Evolutionary conservation across 1,140 invertebrate genomes (phyloP).

Genomic region (Drosophila simulans): DNA sequence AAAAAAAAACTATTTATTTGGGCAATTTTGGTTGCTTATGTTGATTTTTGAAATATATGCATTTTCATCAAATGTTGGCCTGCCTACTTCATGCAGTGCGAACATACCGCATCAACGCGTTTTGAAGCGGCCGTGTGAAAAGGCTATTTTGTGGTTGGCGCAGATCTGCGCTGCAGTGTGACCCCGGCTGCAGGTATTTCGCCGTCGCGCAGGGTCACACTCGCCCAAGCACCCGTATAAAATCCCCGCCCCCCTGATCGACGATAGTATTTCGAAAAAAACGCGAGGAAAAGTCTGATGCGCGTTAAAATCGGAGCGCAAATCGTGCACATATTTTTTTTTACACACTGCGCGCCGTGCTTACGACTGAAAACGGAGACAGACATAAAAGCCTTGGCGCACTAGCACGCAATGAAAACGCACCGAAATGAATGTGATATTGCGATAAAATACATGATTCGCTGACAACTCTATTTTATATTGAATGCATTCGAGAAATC

Average conservation of each 20-base stretch:
- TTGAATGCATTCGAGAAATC: neutral
- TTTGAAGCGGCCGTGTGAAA: too few relatives aligned
- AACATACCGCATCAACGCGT: too few relatives aligned
- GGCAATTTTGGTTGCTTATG: too few relatives aligned
- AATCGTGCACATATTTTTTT: neutral
- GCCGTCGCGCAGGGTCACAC: neutral
- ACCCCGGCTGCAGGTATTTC: neutral
- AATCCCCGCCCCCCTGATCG: neutral
- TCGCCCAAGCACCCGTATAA: neutral
- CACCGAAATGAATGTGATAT: neutral
- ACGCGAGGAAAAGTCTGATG: conserved; percentile 1
- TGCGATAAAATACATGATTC: neutral
- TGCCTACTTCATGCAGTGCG: too few relatives aligned
- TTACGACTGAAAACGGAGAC: neutral
- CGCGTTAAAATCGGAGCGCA: neutral
- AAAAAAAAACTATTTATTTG: too few relatives aligned
- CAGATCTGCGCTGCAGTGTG: neutral
- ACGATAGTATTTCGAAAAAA: conserved; percentile 5
- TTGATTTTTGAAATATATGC: too few relatives aligned
- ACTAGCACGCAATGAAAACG: neutral
- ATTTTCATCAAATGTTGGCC: too few relatives aligned
- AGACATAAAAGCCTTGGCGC: neutral
- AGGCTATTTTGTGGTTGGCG: too few relatives aligned
- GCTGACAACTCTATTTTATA: neutral
- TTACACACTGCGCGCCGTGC: neutral